Conservation (phyloP, 2,888 invertebrate species). For the Drosophila peninsularis region DNA sequence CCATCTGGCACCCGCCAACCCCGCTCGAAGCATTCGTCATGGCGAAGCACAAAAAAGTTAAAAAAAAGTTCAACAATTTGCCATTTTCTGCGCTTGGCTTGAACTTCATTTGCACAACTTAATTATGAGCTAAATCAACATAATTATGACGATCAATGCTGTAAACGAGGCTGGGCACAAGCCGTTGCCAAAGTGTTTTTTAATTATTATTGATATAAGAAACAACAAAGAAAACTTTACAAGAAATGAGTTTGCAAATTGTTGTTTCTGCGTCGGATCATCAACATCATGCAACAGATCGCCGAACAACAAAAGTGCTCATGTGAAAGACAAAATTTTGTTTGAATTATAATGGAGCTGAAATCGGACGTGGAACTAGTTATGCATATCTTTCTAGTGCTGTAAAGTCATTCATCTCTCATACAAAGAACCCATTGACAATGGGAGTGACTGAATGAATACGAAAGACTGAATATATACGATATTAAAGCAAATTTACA, state of each 20-base stretch:
- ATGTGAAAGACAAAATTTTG: not conserved
- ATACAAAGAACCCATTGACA: not conserved
- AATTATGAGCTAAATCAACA: conserved; percentile 11
- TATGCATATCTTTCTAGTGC: not conserved
- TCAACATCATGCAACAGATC: conserved; percentile 1
- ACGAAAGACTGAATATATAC: not conserved
- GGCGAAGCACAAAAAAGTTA: conserved; percentile 20
- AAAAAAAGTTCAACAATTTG: conserved; percentile 33
- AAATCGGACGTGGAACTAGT: not conserved
- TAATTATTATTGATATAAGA: conserved; percentile 60
- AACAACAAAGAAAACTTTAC: conserved; percentile 6
- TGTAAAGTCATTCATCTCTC: not conserved
- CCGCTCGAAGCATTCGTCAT: conserved; percentile 45
- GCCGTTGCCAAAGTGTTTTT: conserved; percentile 66
- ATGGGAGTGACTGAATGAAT: not conserved
- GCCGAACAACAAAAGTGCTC: not conserved
- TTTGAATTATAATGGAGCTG: not conserved
- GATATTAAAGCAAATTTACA: not conserved
- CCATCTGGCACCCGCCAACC: not conserved
- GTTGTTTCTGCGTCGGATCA: conserved; percentile 4
- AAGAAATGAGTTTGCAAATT: conserved; percentile 24
- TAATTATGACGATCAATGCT: conserved; percentile 11
- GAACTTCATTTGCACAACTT: conserved; percentile 41
- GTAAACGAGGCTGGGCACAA: conserved; percentile 42
- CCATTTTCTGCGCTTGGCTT: conserved; percentile 38